Evolutionary conservation across 1,140 invertebrate species (phyloP).

Genomic region (Chlorops oryzae): DNA sequence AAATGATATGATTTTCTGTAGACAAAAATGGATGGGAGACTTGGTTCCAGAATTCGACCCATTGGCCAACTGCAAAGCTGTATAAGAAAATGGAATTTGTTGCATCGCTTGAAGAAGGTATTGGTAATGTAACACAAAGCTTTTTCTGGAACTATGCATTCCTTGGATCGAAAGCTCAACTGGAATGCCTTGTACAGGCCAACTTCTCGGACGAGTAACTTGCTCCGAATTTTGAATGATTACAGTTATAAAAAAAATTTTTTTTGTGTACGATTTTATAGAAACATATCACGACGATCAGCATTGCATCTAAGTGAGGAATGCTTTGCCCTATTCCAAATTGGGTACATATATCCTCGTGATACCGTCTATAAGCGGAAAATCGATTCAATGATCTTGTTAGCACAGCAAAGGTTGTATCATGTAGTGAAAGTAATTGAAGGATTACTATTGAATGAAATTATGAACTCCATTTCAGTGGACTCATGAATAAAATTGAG

Average conservation of each 20-base stretch:
- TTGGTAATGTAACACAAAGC: constrained; percentile 62
- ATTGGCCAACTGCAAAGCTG: constrained; percentile 53
- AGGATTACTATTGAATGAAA: too few species aligned
- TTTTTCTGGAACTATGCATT: constrained; percentile 70
- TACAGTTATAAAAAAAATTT: too few species aligned
- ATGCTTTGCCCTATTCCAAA: constrained; percentile 63
- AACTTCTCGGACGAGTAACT: constrained; percentile 59
- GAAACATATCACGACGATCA: constrained; percentile 53
- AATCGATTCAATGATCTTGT: constrained; percentile 54
- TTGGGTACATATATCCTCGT: constrained; percentile 56
- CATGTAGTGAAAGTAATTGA: too few species aligned
- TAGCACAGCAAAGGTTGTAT: constrained; percentile 58
- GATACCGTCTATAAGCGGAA: constrained; percentile 56
- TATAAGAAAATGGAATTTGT: constrained; percentile 62
- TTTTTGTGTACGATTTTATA: constrained; percentile 15
- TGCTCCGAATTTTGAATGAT: not conserved
- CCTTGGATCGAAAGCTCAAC: constrained; percentile 58
- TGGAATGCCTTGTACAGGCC: constrained; percentile 62
- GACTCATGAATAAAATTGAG: constrained; percentile 58
- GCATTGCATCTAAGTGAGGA: constrained; percentile 62
- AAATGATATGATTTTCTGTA: constrained; percentile 28
- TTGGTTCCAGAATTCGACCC: constrained; percentile 60
- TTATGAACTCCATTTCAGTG: too few species aligned
- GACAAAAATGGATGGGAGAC: constrained; percentile 64
- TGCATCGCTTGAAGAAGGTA: constrained; percentile 55